Percentiles rank a stretch among this genome's conserved stretches.
Conservation (phyloP, 2,797 vertebrate genomes). For the Cyclopterus lumpus region DNA sequence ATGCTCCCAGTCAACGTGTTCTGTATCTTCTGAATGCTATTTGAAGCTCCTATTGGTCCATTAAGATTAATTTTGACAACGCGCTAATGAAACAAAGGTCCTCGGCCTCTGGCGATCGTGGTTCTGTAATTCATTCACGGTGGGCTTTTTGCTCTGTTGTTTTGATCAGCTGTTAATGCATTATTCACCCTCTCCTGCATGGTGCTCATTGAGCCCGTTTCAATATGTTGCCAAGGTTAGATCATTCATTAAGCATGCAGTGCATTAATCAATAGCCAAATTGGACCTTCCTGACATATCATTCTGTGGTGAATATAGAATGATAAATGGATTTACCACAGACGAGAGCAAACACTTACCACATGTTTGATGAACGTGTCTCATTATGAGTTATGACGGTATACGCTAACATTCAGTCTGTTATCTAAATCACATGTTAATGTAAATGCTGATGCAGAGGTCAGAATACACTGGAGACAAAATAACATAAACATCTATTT, state of each 20-base stretch:
- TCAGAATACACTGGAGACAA: not conserved
- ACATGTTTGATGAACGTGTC: conserved; percentile 23
- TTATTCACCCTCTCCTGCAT: conserved; percentile 62
- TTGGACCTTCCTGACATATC: conserved; percentile 46
- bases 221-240: conserved; percentile 73
- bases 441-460: not conserved
- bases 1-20: no score
- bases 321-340: conserved; percentile 56
- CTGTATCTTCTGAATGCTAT: not conserved
- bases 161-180: conserved; percentile 71
- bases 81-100: conserved; percentile 51
- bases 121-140: conserved; percentile 55
- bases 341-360: conserved; percentile 36
- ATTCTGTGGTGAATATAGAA: conserved; percentile 40
- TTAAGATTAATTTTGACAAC: not conserved
- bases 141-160: conserved; percentile 59
- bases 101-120: conserved; percentile 22
- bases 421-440: not conserved
- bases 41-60: conserved; percentile 31
- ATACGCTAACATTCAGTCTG: not conserved
- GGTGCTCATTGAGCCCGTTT: conserved; percentile 63
- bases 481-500: not conserved
- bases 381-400: conserved; percentile 30
- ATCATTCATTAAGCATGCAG: conserved; percentile 69
- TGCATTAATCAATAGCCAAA: conserved; percentile 68